These are phyloP conservation scores for Scaptomyza cyrtandrae DNA, from an alignment of 2,888 invertebrate species.

Conservation along the genomic window DNA sequence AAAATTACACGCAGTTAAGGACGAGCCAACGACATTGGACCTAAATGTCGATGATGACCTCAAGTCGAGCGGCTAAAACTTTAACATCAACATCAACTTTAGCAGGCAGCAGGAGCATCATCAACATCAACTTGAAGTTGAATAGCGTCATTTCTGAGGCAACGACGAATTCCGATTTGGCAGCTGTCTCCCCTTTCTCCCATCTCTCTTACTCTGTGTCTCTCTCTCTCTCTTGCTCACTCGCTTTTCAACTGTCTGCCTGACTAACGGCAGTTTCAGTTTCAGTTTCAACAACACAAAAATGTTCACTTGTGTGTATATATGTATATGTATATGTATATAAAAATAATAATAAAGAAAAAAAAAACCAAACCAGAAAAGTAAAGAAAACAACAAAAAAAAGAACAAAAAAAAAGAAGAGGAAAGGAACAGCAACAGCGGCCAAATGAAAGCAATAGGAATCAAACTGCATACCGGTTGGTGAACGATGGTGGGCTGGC, in stretches of 20 bases:
- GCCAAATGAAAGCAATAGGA: slow-evolving; percentile 56
- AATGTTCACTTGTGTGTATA: slow-evolving; percentile 43
- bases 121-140: slow-evolving; percentile 46
- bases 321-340: slow-evolving; percentile 9
- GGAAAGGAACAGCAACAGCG: slow-evolving; percentile 12
- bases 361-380: slow-evolving; percentile 1
- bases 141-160: slow-evolving; percentile 39
- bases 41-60: slow-evolving; percentile 52
- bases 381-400: background rate
- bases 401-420: background rate
- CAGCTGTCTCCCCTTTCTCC: slow-evolving; percentile 6
- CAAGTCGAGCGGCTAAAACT: slow-evolving; percentile 39
- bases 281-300: slow-evolving; percentile 70
- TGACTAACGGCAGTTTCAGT: slow-evolving; percentile 74
- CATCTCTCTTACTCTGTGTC: background rate
- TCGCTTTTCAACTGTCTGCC: slow-evolving; percentile 6
- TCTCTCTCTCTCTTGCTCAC: background rate
- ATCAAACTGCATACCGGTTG: slow-evolving; percentile 32
- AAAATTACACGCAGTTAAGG: slow-evolving; percentile 54
- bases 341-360: slow-evolving; percentile 14
- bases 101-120: slow-evolving; percentile 13
- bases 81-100: slow-evolving; percentile 21
- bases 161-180: slow-evolving; percentile 54
- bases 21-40: slow-evolving; percentile 8
- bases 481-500: background rate